These are phyloP conservation scores for Geotrypetes seraphini DNA, from an alignment of 2,797 vertebrate species.

Conservation along the genomic window DNA sequence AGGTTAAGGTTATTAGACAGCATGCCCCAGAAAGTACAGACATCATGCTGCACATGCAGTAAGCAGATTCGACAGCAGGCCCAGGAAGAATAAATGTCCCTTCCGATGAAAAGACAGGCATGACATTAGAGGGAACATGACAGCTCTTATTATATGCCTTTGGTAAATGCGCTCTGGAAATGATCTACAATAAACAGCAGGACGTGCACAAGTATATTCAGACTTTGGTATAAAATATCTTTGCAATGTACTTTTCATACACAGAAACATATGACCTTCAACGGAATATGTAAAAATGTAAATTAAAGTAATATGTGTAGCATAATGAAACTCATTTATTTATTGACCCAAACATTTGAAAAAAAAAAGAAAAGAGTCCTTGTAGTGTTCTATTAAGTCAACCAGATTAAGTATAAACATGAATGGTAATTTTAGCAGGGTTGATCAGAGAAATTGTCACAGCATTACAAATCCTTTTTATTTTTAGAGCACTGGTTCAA, in stretches of 20 bases:
- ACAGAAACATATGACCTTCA: neutral
- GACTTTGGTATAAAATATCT: neutral
- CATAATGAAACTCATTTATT: no score
- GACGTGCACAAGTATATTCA: neutral
- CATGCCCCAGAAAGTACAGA: neutral
- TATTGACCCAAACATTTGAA: no score
- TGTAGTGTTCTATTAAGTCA: no score
- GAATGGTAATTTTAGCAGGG: no score
- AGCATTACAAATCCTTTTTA: no score
- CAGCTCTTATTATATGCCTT: neutral
- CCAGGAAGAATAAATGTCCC: neutral
- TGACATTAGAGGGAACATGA: neutral
- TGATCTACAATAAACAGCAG: accelerated
- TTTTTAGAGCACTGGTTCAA: no score
- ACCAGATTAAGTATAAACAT: no score
- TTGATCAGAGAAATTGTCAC: no score
- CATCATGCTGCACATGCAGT: no score
- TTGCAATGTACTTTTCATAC: neutral
- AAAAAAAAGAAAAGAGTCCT: no score
- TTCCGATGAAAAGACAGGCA: neutral
- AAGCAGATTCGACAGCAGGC: neutral
- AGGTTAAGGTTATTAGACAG: neutral
- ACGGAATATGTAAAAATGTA: neutral
- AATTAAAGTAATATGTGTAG: no score
- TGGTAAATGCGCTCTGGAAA: neutral